phyloP scores from a whole-genome alignment of 2,113 vertebrate genomes.

The Sturnira hondurensis region DNA sequence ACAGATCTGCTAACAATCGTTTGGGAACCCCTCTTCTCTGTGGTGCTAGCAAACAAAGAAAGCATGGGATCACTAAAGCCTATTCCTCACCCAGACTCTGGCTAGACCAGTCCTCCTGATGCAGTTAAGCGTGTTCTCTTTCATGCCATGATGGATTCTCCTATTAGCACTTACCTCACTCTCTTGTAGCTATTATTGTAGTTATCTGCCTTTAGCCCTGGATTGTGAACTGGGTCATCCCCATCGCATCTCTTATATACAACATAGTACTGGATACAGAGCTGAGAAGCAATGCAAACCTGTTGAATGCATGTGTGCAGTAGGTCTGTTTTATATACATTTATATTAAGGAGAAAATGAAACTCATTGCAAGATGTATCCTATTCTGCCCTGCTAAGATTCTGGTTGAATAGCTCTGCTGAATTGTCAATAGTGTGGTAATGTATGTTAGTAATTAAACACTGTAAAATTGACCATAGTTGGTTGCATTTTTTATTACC shows the following conservation, averaged over 20 bases:
- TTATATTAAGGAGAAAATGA: neutral
- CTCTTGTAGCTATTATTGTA: neutral
- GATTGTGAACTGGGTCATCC: neutral
- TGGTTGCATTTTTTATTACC: constrained; percentile 1
- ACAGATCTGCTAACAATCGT: neutral
- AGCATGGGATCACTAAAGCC: neutral
- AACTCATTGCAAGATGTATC: neutral
- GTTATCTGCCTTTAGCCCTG: neutral
- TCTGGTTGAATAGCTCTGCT: constrained; percentile 13
- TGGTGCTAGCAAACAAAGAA: neutral
- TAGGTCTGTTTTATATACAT: neutral
- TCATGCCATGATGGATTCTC: neutral
- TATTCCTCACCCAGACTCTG: neutral
- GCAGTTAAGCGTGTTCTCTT: neutral
- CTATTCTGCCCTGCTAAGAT: neutral
- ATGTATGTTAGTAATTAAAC: constrained; percentile 4
- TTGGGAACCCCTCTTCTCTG: neutral
- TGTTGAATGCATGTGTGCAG: neutral
- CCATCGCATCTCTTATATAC: neutral
- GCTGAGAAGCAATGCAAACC: neutral
- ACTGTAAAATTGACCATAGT: neutral
- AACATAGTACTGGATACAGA: neutral
- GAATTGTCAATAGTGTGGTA: constrained; percentile 30
- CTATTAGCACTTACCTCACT: neutral
- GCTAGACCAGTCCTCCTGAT: neutral